These are phyloP conservation scores for Ischnus inquisitorius DNA, from an alignment of 2,888 invertebrate genomes.

Conservation along the genomic window DNA sequence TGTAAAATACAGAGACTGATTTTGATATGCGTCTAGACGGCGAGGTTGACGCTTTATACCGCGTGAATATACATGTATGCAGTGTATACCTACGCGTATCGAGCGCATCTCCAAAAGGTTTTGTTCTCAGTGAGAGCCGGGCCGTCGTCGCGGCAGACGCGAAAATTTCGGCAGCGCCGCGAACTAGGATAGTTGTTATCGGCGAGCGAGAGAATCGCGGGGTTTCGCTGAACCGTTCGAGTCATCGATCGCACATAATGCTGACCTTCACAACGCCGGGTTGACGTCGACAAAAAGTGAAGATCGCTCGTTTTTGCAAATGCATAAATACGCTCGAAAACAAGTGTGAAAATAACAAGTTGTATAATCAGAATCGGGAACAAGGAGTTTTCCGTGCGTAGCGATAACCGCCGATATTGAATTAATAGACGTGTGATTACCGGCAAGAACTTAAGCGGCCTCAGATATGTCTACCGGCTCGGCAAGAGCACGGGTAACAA, in stretches of 20 bases:
- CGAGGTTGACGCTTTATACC: constrained; percentile 10
- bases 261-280: too few relatives aligned
- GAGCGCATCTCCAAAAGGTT: neutral
- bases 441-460: too few relatives aligned
- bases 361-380: too few relatives aligned
- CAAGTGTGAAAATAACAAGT: too few relatives aligned
- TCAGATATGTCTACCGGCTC: too few relatives aligned
- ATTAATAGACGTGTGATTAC: too few relatives aligned
- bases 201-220: constrained; percentile 12
- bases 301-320: too few relatives aligned
- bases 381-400: too few relatives aligned
- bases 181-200: neutral
- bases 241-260: constrained; percentile 14
- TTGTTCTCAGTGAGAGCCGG: constrained; percentile 46
- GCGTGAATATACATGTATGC: neutral
- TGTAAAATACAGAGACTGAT: constrained; percentile 8
- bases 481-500: too few relatives aligned
- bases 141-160: constrained; percentile 39
- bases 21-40: constrained; percentile 27
- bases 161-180: neutral
- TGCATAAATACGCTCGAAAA: too few relatives aligned
- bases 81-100: constrained; percentile 5
- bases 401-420: too few relatives aligned
- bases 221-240: neutral
- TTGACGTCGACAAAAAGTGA: too few relatives aligned